Percentiles rank a stretch among this genome's conserved stretches.
Evolutionary conservation across 2,888 invertebrate species (phyloP).

Genomic region (Pecten maximus): DNA sequence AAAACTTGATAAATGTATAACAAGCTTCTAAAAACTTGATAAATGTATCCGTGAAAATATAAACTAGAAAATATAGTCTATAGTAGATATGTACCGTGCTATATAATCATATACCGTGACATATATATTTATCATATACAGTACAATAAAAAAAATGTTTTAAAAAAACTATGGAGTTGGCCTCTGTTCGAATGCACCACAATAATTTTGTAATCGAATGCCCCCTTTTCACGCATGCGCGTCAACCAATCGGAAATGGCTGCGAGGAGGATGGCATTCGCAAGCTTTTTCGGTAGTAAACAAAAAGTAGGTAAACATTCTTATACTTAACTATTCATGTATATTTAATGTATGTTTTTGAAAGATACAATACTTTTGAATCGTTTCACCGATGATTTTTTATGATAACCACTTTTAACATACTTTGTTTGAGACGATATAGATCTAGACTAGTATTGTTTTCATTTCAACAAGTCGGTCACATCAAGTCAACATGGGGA

Average conservation of each 20-base stretch:
- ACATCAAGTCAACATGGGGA: too few species aligned
- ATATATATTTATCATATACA: too few species aligned
- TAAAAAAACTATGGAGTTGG: too few species aligned
- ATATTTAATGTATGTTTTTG: not conserved
- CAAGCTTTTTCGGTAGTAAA: conserved; percentile 33
- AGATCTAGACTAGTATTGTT: not conserved
- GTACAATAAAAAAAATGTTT: too few species aligned
- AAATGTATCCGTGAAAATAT: too few species aligned
- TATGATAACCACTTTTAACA: not conserved
- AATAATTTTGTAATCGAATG: not conserved
- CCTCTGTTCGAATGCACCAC: not conserved
- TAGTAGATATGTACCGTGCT: too few species aligned
- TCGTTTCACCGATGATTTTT: not conserved
- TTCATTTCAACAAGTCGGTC: conserved; percentile 19
- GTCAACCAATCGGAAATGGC: not conserved
- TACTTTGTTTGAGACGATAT: not conserved
- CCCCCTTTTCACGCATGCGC: not conserved
- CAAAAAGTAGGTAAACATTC: conserved; percentile 14
- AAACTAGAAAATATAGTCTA: too few species aligned
- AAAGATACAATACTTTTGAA: not conserved
- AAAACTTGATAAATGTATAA: too few species aligned
- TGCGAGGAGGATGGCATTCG: conserved; percentile 1
- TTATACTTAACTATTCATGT: not conserved
- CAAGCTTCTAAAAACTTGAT: too few species aligned
- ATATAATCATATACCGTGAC: too few species aligned